Percentiles rank a stretch among this genome's conserved stretches.
Evolutionary conservation across 2,888 invertebrate genomes (phyloP).

Genomic region (Andricus quercusramuli): DNA sequence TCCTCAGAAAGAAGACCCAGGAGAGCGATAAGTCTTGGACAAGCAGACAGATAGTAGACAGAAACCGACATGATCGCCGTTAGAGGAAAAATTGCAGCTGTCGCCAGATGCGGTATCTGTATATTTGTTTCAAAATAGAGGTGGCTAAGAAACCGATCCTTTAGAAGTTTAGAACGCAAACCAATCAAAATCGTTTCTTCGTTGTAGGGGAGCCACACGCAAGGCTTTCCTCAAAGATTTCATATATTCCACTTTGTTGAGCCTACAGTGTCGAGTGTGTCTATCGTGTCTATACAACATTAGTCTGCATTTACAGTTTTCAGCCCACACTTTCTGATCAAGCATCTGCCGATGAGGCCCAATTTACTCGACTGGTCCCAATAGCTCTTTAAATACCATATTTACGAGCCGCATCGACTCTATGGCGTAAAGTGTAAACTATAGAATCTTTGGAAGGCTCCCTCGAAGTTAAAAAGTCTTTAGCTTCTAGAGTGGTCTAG

Average conservation of each 20-base stretch:
- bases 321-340: conserved; percentile 21
- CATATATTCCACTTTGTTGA: conserved; percentile 43
- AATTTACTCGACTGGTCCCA: conserved; percentile 16
- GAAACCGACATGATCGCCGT: conserved; percentile 16
- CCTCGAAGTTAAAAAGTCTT: conserved; percentile 19
- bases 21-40: conserved; percentile 26
- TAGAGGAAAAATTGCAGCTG: conserved; percentile 57
- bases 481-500: background rate
- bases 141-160: background rate
- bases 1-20: conserved; percentile 2
- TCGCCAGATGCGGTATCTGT: conserved; percentile 61
- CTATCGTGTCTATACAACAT: background rate
- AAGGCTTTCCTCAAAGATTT: conserved; percentile 55
- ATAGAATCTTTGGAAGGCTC: conserved; percentile 17
- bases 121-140: conserved; percentile 53
- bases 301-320: conserved; percentile 7
- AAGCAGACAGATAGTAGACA: conserved; percentile 27
- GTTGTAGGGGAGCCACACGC: conserved; percentile 60
- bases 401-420: conserved; percentile 13
- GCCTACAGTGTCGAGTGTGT: conserved; percentile 32
- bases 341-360: conserved; percentile 32
- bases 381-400: conserved; percentile 18
- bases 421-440: background rate
- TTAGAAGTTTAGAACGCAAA: conserved; percentile 15
- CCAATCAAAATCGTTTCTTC: conserved; percentile 41